A percentile compares a stretch with the other conserved stretches of the same genome.
phyloP scores from a whole-genome alignment of 2,888 invertebrate species.

The Gastrophysa polygoni region DNA sequence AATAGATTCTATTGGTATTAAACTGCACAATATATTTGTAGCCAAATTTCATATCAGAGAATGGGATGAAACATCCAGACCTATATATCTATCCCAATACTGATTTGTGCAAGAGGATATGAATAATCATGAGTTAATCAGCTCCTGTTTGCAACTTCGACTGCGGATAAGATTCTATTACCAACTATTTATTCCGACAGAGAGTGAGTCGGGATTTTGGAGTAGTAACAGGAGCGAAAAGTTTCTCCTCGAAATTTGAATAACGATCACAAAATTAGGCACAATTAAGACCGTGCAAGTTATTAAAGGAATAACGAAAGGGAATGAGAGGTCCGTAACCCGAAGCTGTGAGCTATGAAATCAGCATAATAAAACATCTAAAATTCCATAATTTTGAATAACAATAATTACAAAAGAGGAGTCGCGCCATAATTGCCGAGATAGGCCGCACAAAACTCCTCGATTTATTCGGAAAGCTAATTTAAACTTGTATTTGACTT shows the following conservation, averaged over 20 bases:
- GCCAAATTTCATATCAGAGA: too few relatives aligned
- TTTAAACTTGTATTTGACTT: conserved; percentile 62
- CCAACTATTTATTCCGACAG: conserved; percentile 30
- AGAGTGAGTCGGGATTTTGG: conserved; percentile 22
- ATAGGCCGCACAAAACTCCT: conserved; percentile 59
- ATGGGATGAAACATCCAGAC: too few relatives aligned
- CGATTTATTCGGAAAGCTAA: conserved; percentile 61
- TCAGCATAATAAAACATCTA: conserved; percentile 59
- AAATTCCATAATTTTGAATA: conserved; percentile 60
- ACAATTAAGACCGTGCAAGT: conserved; percentile 46
- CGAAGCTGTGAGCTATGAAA: conserved; percentile 53
- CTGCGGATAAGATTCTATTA: conserved; percentile 19
- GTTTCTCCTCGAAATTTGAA: conserved; percentile 43
- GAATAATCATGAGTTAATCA: conserved; percentile 4
- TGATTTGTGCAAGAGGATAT: neutral
- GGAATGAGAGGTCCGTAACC: conserved; percentile 50
- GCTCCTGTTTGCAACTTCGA: conserved; percentile 12
- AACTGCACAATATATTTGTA: too few relatives aligned
- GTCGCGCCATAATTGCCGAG: conserved; percentile 58
- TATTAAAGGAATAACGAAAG: conserved; percentile 45
- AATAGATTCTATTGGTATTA: too few relatives aligned
- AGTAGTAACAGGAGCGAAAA: conserved; percentile 33
- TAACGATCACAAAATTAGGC: conserved; percentile 48
- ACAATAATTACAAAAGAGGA: conserved; percentile 60
- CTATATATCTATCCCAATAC: too few relatives aligned